Base-by-base conservation (phyloP, 2,888 invertebrate genomes). In the Leucophenga maculata region DNA sequence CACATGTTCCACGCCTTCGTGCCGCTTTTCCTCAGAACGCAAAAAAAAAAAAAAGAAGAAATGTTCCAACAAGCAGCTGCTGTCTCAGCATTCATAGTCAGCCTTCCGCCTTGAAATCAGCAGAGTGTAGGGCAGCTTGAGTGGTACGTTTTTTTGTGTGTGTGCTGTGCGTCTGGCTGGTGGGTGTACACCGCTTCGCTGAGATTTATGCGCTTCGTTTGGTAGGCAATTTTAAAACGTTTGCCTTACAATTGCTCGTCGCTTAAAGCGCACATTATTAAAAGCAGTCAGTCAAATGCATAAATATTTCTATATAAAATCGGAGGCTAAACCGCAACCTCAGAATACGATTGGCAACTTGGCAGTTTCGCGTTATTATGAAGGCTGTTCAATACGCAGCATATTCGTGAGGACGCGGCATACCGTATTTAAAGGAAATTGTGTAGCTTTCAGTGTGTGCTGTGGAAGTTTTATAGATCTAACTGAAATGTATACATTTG, bases 131-230 rank as follows among this genome's bases (percentile, higher is more conserved):
- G 3, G 6, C 46, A 8, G 50, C 50, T 55, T 22, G 11, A 39
- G 39, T 39, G 39, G 8, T 39, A 8, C 8, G 39, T 60, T 14
- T 1, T 6, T 26, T 6, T 55, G 22, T 55, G 22, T 18, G 22
- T 22, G 55, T 20, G 55, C 11, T 20, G 14, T 60, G 44, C 44
- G 39, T 39, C 39, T 39, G 16, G 44, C 39, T 3, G 60, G 4
- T 9, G 39, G 44, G 9, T 39, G 60, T 18, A 16, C 44, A 44
- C 16, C 66, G 67, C 50, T 71, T 79, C 79, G 76, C 79, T 75
- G 75, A 77, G 83, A 80, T 80, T 83, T 81, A 83, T 83, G 79
- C 73, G 65, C 70, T 75, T 72, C 72, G 72, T 74, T 44, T 70
- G 74, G 67, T 62, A 66, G 74, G 60, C 70, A 67, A 74, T 80